These are phyloP conservation scores for Platysteira castanea DNA, from an alignment of 2,113 vertebrate species.

Conservation along the genomic window DNA sequence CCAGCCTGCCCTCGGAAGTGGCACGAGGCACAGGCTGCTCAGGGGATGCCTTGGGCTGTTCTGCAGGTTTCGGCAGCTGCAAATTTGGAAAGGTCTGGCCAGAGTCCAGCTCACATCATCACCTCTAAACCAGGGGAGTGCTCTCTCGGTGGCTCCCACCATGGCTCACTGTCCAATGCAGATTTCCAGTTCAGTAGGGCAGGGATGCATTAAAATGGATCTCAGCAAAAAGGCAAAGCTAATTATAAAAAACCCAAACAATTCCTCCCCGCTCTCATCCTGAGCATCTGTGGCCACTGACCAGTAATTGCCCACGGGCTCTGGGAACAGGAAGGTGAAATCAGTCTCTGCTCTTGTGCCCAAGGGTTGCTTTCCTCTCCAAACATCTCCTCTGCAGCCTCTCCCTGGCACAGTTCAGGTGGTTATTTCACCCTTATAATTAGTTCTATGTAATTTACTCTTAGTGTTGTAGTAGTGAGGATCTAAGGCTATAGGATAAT, in stretches of 20 bases:
- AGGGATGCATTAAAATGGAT: background rate
- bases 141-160: background rate
- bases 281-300: background rate
- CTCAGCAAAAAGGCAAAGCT: background rate
- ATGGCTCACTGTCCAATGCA: background rate
- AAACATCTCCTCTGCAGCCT: background rate
- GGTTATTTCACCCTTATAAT: background rate
- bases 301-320: background rate
- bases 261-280: fast-evolving
- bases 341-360: background rate
- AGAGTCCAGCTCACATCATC: background rate
- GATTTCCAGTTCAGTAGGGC: background rate
- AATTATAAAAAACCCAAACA: background rate
- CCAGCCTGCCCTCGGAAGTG: background rate
- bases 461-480: background rate
- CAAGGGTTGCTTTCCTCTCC: background rate
- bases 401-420: background rate
- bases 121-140: background rate
- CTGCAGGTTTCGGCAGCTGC: background rate
- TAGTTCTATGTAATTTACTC: background rate
- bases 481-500: background rate
- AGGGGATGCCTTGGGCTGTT: fast-evolving
- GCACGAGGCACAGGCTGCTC: background rate
- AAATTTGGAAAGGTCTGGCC: background rate
- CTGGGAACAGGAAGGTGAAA: background rate